These are phyloP conservation scores for Himantopus leucocephalus DNA, from an alignment of 2,113 vertebrate species.

Conservation along the genomic window DNA sequence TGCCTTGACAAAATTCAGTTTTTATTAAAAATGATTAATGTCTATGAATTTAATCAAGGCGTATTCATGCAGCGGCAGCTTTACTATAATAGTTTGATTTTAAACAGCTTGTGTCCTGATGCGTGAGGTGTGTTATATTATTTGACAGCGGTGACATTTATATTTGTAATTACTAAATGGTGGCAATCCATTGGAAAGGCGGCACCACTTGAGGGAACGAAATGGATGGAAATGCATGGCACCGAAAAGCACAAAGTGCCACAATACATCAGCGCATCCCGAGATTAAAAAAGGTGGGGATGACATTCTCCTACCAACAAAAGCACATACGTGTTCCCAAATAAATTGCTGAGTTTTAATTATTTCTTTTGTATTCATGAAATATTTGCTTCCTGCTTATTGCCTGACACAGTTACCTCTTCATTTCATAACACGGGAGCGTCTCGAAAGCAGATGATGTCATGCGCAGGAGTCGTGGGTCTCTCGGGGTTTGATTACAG, in stretches of 20 bases:
- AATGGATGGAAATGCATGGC: neutral
- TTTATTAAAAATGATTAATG: slow-evolving; percentile 73
- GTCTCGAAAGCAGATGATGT: neutral
- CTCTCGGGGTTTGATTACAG: slow-evolving; percentile 25
- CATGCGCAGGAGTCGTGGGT: neutral
- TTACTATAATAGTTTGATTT: slow-evolving; percentile 27
- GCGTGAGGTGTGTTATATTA: slow-evolving; percentile 56
- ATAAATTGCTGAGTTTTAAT: slow-evolving; percentile 21
- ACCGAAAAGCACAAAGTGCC: neutral
- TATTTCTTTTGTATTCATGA: neutral
- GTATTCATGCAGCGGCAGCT: neutral
- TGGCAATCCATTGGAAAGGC: slow-evolving; percentile 39
- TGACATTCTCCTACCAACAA: neutral
- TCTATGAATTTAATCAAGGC: slow-evolving; percentile 57
- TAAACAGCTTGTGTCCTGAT: slow-evolving; percentile 69
- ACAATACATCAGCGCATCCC: neutral
- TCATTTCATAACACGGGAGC: neutral
- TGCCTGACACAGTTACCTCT: neutral
- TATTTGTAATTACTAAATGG: slow-evolving; percentile 69
- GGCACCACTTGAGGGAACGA: neutral
- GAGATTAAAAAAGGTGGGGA: neutral
- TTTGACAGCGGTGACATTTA: slow-evolving; percentile 68
- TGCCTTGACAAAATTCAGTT: slow-evolving; percentile 50
- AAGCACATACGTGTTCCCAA: neutral
- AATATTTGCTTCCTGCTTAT: neutral